phyloP scores from a whole-genome alignment of 2,113 vertebrate species.

The Alosa alosa region DNA sequence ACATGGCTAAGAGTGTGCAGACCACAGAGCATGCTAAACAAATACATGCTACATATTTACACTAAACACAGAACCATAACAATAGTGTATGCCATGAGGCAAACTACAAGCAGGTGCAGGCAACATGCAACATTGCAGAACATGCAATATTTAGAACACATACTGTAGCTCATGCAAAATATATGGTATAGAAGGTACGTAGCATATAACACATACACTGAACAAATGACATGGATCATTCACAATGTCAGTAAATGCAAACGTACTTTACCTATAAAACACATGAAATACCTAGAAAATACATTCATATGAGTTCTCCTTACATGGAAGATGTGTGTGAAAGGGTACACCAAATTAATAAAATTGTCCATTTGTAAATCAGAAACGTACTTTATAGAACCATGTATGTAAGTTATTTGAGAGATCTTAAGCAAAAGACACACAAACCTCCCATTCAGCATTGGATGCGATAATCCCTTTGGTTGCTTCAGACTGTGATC shows the following conservation, averaged over 20 bases:
- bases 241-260: not conserved
- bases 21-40: too few species aligned
- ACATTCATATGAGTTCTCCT: not conserved
- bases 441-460: not conserved
- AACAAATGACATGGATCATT: not conserved
- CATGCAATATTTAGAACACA: not conserved
- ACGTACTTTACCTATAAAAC: not conserved
- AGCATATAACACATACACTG: not conserved
- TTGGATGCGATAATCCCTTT: not conserved
- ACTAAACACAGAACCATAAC: not conserved
- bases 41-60: too few species aligned
- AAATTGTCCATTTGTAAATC: not conserved
- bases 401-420: not conserved
- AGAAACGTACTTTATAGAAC: not conserved
- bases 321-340: not conserved
- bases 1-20: too few species aligned
- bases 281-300: not conserved
- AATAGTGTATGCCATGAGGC: not conserved
- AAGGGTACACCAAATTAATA: not conserved
- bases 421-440: not conserved
- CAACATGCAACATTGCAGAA: not conserved
- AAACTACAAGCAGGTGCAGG: not conserved
- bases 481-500: not conserved
- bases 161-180: not conserved
- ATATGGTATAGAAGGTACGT: not conserved